A percentile compares a stretch with the other conserved stretches of the same genome.
These are phyloP conservation scores for Chalcosyrphus nemorum DNA, from an alignment of 2,888 invertebrate genomes.

Conservation along the genomic window DNA sequence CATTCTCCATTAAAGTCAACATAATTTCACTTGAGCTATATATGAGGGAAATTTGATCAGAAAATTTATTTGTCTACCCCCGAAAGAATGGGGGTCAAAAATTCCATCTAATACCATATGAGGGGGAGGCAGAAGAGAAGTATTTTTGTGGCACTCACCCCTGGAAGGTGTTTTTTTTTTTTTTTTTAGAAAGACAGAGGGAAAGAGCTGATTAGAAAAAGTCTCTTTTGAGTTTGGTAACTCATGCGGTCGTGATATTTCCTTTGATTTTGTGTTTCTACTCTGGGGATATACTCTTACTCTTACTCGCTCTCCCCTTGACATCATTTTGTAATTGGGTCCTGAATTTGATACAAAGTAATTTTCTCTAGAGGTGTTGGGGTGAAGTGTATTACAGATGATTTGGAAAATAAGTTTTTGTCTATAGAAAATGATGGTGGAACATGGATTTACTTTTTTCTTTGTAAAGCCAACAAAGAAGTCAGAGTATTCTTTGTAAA, in stretches of 20 bases:
- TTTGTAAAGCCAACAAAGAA: not conserved
- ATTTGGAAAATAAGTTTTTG: not conserved
- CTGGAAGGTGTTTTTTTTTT: slow-evolving; percentile 12
- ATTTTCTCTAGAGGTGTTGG: slow-evolving; percentile 30
- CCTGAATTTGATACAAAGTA: slow-evolving; percentile 14
- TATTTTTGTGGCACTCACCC: slow-evolving; percentile 9
- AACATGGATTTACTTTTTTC: not conserved
- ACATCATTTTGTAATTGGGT: slow-evolving; percentile 51
- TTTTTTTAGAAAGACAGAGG: not conserved
- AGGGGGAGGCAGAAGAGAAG: not conserved
- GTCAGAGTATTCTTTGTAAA: too few species aligned
- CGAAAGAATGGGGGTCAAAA: slow-evolving; percentile 3
- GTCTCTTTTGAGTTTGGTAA: not conserved
- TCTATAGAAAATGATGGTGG: not conserved
- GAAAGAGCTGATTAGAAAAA: slow-evolving; percentile 6
- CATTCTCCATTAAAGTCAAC: slow-evolving; percentile 59
- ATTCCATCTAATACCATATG: not conserved
- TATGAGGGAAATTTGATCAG: slow-evolving; percentile 56
- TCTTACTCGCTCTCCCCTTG: slow-evolving; percentile 7
- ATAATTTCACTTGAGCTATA: slow-evolving; percentile 52
- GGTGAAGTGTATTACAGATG: slow-evolving; percentile 23
- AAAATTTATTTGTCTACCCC: slow-evolving; percentile 59
- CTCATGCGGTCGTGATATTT: not conserved
- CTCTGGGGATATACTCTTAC: not conserved
- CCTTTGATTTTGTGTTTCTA: slow-evolving; percentile 1